These are phyloP conservation scores for Hetaerina americana DNA, from an alignment of 1,140 invertebrate species.

Conservation along the genomic window DNA sequence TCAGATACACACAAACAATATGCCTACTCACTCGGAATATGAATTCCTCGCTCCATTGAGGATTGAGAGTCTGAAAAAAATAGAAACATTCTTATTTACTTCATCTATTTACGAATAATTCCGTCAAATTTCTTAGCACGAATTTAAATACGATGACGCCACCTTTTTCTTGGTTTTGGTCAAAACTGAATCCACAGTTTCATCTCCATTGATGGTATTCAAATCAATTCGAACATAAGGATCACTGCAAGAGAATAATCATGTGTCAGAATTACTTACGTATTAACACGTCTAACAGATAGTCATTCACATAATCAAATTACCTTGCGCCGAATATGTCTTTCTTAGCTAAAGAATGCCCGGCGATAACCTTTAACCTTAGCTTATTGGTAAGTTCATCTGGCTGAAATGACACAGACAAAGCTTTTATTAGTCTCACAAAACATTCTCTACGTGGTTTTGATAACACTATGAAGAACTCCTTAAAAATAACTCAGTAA, in stretches of 20 bases:
- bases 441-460: too few species aligned
- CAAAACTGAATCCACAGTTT: conserved; percentile 78
- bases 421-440: too few species aligned
- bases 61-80: conserved; percentile 75
- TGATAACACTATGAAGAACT: too few species aligned
- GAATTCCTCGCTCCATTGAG: conserved; percentile 94
- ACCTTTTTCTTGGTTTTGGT: conserved; percentile 96
- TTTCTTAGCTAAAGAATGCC: conserved; percentile 86
- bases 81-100: conserved; percentile 14
- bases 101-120: too few species aligned
- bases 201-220: conserved; percentile 66
- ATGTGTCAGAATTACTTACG: conserved; percentile 13
- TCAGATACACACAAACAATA: too few species aligned
- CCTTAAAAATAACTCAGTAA: too few species aligned
- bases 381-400: conserved; percentile 60
- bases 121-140: conserved; percentile 5
- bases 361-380: conserved; percentile 69
- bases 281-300: conserved; percentile 5
- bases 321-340: conserved; percentile 96
- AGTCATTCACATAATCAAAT: conserved; percentile 12
- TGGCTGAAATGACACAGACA: too few species aligned
- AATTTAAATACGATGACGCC: too few species aligned
- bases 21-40: conserved; percentile 70
- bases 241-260: conserved; percentile 55
- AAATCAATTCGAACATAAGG: conserved; percentile 91